Evolutionary conservation across 2,888 invertebrate species (phyloP), one percentile per base, ranked within the genome.

Genomic region (Pharmacophagus antenor): DNA sequence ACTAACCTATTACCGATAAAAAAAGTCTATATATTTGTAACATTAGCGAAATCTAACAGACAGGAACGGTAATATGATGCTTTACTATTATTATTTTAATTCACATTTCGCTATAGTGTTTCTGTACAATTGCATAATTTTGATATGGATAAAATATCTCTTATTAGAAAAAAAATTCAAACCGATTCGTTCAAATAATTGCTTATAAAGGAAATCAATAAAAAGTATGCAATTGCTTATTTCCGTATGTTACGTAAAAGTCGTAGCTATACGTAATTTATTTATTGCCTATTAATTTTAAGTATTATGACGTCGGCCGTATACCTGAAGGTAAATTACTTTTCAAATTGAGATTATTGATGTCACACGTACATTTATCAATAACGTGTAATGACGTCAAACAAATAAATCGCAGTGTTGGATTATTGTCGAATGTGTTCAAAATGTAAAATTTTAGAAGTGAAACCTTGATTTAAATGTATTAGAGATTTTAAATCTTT

Each of bases 251-350:
- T 55, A 51, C 17, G 15, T 47, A 21, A 20, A 22, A 46, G 46
- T 51, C 41, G 47, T 51, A 51, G 55, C 51, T 50, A 37, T 41
- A 51, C 20, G 47, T 51, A 52, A 56, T 50, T 55, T 47, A 51
- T 62, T 58, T 54, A 53, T 58, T 55, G 50, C 7, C 58, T 37
- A 57, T 54, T 27, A 57, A 54, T 44, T 61, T 61, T 37, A 57
- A 62, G 31, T 50, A 37, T 57, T 52, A 57, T 62, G 62, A 62
- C 55, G 56, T 61, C 47, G 22, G 48, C 25, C 42, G 56, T 61
- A 41, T 48, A 56, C 53, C 21, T 22, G 48, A 56, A 52, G 47
- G 48, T 51, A 60, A 55, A 44, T 54, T 50, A 42, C 49, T 58
- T 44, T 55, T 60, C 31, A 42, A 55, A 50, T 44, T 44, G 55